Evolutionary conservation across 2,888 invertebrate genomes (phyloP).

Genomic region (Emesis furor): DNA sequence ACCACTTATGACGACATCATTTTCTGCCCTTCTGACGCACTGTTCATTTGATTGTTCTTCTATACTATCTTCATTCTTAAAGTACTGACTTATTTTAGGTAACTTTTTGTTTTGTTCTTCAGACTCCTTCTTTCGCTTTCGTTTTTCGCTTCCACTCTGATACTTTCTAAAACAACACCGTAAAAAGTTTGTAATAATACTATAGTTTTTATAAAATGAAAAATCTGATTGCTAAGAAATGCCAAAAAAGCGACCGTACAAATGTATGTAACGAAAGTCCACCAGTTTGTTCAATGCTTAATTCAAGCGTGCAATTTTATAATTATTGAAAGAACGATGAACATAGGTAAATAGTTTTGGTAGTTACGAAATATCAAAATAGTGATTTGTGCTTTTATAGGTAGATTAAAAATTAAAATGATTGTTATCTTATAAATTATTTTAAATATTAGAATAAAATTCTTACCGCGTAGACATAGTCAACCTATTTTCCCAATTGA

Average conservation of each 20-base stretch:
- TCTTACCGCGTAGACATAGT: too few relatives aligned
- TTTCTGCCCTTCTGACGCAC: neutral
- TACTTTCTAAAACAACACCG: neutral
- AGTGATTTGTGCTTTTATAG: too few relatives aligned
- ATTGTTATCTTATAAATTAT: too few relatives aligned
- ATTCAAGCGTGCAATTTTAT: constrained; percentile 7
- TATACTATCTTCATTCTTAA: neutral
- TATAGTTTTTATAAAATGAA: constrained; percentile 1
- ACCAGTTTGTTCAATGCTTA: neutral
- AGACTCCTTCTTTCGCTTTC: too few relatives aligned
- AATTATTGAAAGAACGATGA: constrained; percentile 11
- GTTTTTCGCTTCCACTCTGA: neutral
- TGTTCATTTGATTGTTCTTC: neutral
- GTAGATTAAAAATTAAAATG: too few relatives aligned
- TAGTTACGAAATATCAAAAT: too few relatives aligned
- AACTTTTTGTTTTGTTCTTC: constrained; percentile 1
- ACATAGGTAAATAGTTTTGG: neutral
- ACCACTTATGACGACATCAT: neutral
- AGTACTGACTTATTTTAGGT: constrained; percentile 2
- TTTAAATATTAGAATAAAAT: too few relatives aligned
- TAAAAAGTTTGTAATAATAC: constrained; percentile 7
- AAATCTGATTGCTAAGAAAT: constrained; percentile 9
- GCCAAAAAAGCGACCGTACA: constrained; percentile 7
- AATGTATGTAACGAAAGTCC: neutral
- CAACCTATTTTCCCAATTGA: too few relatives aligned